Evolutionary conservation across 2,888 invertebrate genomes (phyloP).

Genomic region (Hydropsyche betteni): DNA sequence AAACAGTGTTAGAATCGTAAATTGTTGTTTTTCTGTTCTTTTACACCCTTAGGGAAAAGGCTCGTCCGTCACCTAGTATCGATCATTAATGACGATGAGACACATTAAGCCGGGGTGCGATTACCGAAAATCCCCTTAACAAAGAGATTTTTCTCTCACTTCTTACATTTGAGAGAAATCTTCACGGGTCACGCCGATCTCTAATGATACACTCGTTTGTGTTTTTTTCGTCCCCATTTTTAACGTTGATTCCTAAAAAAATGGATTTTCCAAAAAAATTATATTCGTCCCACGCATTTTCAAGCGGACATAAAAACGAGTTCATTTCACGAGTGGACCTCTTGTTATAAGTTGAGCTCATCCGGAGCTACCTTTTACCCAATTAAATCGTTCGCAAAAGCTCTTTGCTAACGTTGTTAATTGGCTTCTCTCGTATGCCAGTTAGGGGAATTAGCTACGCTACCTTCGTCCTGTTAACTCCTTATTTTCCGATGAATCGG

Average conservation of each 20-base stretch:
- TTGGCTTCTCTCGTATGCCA: constrained; percentile 51
- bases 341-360: constrained; percentile 37
- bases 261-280: constrained; percentile 2
- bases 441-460: constrained; percentile 38
- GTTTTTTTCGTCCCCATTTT: neutral
- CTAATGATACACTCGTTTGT: constrained; percentile 15
- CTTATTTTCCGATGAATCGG: constrained; percentile 50
- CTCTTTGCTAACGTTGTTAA: constrained; percentile 49
- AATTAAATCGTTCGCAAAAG: constrained; percentile 51
- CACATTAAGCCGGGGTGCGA: constrained; percentile 29
- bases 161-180: constrained; percentile 28
- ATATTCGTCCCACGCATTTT: constrained; percentile 15
- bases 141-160: constrained; percentile 28
- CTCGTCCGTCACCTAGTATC: constrained; percentile 26
- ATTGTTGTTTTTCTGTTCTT: constrained; percentile 12
- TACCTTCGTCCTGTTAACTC: constrained; percentile 37
- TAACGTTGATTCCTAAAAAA: neutral
- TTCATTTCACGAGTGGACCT: constrained; percentile 34
- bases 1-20: neutral
- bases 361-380: constrained; percentile 48
- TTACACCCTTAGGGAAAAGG: neutral
- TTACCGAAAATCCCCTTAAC: constrained; percentile 26
- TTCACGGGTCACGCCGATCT: constrained; percentile 14
- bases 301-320: constrained; percentile 19
- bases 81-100: constrained; percentile 32